A percentile compares a stretch with the other conserved stretches of the same genome.
Conservation (phyloP, 2,888 invertebrate species). For the Nowickia ferox region DNA sequence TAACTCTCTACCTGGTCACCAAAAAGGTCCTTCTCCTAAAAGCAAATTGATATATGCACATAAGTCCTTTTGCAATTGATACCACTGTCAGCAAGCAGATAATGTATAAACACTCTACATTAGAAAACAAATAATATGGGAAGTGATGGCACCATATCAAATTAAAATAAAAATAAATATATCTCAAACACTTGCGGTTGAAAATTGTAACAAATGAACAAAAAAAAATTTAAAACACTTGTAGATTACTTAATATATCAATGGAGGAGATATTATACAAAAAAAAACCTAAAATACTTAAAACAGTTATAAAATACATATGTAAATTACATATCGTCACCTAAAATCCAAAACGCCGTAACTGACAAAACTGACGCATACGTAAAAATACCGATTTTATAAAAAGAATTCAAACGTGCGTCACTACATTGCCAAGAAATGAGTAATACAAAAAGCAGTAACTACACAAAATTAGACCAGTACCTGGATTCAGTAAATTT, state of each 20-base stretch:
- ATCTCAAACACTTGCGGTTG: conserved; percentile 67
- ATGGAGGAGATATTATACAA: conserved; percentile 15
- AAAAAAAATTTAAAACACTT: conserved; percentile 54
- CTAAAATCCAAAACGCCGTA: too few species aligned
- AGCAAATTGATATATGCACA: neutral
- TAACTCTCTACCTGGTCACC: too few species aligned
- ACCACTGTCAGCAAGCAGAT: neutral
- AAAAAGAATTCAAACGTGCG: too few species aligned
- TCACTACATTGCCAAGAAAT: too few species aligned
- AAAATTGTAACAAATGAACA: conserved; percentile 34
- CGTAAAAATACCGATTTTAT: too few species aligned
- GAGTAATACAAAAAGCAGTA: too few species aligned
- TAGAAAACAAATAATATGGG: conserved; percentile 56
- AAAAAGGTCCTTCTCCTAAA: neutral
- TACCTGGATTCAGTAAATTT: too few species aligned
- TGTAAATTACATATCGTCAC: neutral
- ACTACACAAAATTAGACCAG: too few species aligned
- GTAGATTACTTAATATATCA: conserved; percentile 53
- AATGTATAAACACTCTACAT: conserved; percentile 44
- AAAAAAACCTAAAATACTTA: conserved; percentile 22
- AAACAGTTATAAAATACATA: neutral
- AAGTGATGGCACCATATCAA: conserved; percentile 59
- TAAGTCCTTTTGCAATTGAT: conserved; percentile 25
- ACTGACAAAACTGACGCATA: too few species aligned
- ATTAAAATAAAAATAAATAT: conserved; percentile 44